phyloP scores from a whole-genome alignment of 2,888 invertebrate species.

The Subacronicta megacephala region DNA sequence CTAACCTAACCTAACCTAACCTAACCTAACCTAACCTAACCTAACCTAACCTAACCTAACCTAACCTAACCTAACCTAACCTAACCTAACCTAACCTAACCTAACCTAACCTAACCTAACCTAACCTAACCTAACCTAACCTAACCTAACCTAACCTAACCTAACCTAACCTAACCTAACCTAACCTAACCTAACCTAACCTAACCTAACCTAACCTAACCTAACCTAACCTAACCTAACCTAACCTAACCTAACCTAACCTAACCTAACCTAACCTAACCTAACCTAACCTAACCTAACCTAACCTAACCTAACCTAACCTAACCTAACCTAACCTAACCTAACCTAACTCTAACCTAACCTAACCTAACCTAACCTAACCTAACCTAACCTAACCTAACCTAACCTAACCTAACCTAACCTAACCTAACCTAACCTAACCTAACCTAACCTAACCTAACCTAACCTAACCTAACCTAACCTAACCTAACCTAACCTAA shows the following conservation, averaged over 20 bases:
- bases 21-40: conserved; percentile 7
- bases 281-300: conserved; percentile 20
- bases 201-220: conserved; percentile 30
- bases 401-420: conserved; percentile 29
- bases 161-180: not conserved
- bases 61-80: conserved; percentile 8
- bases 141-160: conserved; percentile 7
- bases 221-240: conserved; percentile 25
- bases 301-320: conserved; percentile 20
- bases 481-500: conserved; percentile 30
- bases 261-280: conserved; percentile 25
- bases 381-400: conserved; percentile 28
- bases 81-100: conserved; percentile 5
- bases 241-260: conserved; percentile 25
- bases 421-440: conserved; percentile 28
- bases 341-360: no score
- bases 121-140: not conserved
- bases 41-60: conserved; percentile 7
- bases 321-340: conserved; percentile 28
- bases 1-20: conserved; percentile 7
- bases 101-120: conserved; percentile 1
- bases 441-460: conserved; percentile 28
- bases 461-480: conserved; percentile 29
- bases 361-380: conserved; percentile 28
- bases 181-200: conserved; percentile 3